Evolutionary conservation across 2,888 invertebrate species (phyloP), one percentile per base, ranked within the genome.

Genomic region (Pandemis cinnamomeana): DNA sequence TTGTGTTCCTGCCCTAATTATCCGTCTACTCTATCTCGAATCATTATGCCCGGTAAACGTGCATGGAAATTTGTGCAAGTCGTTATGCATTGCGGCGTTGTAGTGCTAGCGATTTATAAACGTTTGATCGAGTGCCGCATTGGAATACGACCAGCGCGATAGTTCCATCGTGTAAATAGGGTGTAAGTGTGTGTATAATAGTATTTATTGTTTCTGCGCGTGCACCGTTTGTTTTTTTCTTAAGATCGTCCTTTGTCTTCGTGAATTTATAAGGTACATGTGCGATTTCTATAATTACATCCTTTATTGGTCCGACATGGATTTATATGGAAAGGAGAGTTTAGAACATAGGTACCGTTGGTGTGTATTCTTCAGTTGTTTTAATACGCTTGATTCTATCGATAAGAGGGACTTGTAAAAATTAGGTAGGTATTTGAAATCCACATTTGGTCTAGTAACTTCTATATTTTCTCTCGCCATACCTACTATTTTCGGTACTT

Each of bases 1-100:
- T 74, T 74, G 67, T 73, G 72, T 70, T 70, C 44, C 71, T 74
- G 66, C 46, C 67, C 74, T 74, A 67, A 74, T 74, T 62, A 62
- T 53, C 63, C 55, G 64, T 51, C 69, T 51, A 69, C 44, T 42
- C 58, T 69, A 62, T 62, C 63, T 60, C 42, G 55, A 44, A 53
- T 67, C n/a, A 63, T 48, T n/a, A 27, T 8, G 13, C 48, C 13
- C 48, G 0, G 48, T 48, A 5, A 10, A 48, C 55, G 8, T 4
- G 46, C 20, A n/a, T 20, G 55, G 7, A 55, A 20, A 20, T 7
- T n/a, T 5, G 55, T n/a, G 7, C 20, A 55, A 55, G 20, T 20
- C 13, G 55, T n/a, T 7, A 8, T 55, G 2, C 55, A 55, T 55
- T 55, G 8, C 15, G 15, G n/a, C 7, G 20, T 8, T 20, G 55